Evolutionary conservation across 2,113 vertebrate genomes (phyloP), one percentile per base, ranked within the genome.

Genomic region (Caloenas nicobarica): DNA sequence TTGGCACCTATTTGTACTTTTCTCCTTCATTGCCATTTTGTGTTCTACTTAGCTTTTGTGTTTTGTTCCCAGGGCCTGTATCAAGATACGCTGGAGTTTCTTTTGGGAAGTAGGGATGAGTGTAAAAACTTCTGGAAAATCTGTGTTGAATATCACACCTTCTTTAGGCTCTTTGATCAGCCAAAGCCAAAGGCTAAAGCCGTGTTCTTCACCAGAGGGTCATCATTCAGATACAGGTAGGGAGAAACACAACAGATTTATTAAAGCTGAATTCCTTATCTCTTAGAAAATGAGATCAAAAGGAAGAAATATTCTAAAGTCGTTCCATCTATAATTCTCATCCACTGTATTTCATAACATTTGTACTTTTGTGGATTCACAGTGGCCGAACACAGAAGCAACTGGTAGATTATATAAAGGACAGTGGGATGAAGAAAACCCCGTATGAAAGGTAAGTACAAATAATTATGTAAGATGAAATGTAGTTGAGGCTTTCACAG

Each of bases 71-170:
- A 99, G 99, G 99, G 99, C 16, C 98, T 98, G 0, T 99, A 99
- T 94, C 99, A 99, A 97, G 99, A 99, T 85, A 99, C 99, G 0
- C 77, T 99, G 78, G 99, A 99, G 81, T 99, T 99, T 94, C 95
- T 99, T 91, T 97, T 99, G 98, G 98, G 98, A 69, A 99, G 98
- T 91, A 98, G 99, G 86, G 99, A 99, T 89, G 98, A 98, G 51
- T 99, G 99, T 95, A 99, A 99, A 96, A 98, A 98, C 93, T 99
- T 99, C 96, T 99, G 99, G 99, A 99, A 99, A 98, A 99, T 99
- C 96, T 99, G 99, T 95, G 99, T 99, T 74, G 99, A 99, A 60
- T 98, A 99, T 96, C 99, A 99, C 80, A 98, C 99, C 0, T 99
- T 99, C 91, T 99, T 99, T 85, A 98, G 99, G 36, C 97, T 99